Base-by-base conservation (phyloP, 2,797 vertebrate species). In the Acanthurus lineatus region DNA sequence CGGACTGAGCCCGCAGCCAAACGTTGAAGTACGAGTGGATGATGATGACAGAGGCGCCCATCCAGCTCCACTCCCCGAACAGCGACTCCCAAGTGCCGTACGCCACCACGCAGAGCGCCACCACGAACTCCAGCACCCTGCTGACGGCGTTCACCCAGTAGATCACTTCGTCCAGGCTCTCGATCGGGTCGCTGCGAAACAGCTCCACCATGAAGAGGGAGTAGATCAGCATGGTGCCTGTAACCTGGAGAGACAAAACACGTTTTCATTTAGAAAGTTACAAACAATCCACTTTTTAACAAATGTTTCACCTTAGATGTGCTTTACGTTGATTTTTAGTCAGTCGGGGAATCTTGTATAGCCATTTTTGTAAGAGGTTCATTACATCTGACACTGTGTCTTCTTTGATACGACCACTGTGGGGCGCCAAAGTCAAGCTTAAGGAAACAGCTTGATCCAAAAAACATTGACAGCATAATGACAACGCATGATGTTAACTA, bases 1-100 rank as follows among this genome's bases (percentile, higher is more conserved):
- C 97, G 0, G 96, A 95, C 86, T 94, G 96, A 11, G 97, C 97
- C 0, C 96, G 87, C 59, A 97, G 95, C 97, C 96, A 97, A 3
- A 97, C 96, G 16, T 97, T 97, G 91, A 96, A 97, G 91, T 97
- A 97, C 0, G 96, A 97, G 88, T 97, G 97, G 88, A 97, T 94
- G 86, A 97, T 94, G 58, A 97, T 96, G 84, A 97, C 95, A 0
- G 96, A 97, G 69, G 96, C 96, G 0, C 96, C 97, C 95, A 97
- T 94, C 97, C 97, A 97, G 89, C 96, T 97, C 97, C 97, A 97
- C 83, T 97, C 96, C 0, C 97, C 97, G 0, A 96, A 95, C 68
- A 97, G 87, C 0, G 96, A 97, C 92, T 97, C 97, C 96, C 96
- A 96, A 14, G 94, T 93, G 25, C 97, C 97, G 2, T 97, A 97